Evolutionary conservation across 2,113 vertebrate genomes (phyloP), one percentile per base, ranked within the genome.

Genomic region (Hippocampus zosterae): DNA sequence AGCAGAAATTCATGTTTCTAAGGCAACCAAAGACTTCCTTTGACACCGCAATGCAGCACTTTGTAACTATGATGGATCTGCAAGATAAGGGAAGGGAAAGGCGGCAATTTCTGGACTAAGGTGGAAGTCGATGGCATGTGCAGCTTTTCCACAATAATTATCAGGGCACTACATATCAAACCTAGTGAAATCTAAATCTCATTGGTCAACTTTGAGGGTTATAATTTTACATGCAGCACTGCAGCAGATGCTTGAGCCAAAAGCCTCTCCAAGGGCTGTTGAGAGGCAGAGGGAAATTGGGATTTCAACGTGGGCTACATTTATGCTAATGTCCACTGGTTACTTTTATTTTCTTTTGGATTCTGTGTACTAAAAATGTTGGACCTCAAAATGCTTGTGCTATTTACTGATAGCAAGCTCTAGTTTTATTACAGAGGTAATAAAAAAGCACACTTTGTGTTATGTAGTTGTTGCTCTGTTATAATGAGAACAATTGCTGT

Each of bases 151-250:
- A 80, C 18, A 56, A 71, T 60, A 65, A 48, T 77, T 68, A 68
- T 40, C 66, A 33, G 75, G 59, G 72, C 77, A 82, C 74, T 74
- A 79, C 85, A 89, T 79, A 82, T 80, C 73, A 75, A 75, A 66
- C 27, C 67, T 53, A 18, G 67, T 53, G 75, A 71, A 79, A 82
- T 83, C 75, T 73, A 70, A 84, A 86, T 84, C 78, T 83, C 69
- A 76, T 76, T 84, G 84, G 79, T 82, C 82, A 79, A 86, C 76
- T 85, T 89, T 66, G 68, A 81, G 77, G 73, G 84, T 77, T 81
- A 79, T 81, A 83, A 83, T 86, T 88, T 89, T 86, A 84, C 85
- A 85, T 78, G 74, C 82, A 82, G 84, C 81, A 42, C 78, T 77
- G 80, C 80, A 83, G 80, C 55, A 81, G 78, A 73, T 81, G 83